phyloP scores from a whole-genome alignment of 92 coral and sea anemone species.

The Metridium senile region DNA sequence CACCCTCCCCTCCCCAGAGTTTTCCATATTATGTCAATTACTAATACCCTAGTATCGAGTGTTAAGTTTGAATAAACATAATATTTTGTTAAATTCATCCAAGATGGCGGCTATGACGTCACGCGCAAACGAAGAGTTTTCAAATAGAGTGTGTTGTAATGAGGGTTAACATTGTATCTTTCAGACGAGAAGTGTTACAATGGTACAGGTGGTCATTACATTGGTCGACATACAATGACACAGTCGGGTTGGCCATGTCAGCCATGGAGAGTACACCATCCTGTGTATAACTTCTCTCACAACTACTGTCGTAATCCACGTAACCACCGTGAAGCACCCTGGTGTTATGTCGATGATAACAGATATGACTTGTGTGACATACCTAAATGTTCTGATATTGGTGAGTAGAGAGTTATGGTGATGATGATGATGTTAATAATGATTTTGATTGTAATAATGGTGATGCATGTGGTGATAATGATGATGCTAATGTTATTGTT shows the following conservation, averaged over 20 bases:
- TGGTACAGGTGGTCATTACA: conserved; percentile 59
- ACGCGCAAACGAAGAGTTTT: too few species aligned
- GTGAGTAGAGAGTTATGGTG: conserved; percentile 21
- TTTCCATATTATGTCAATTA: too few species aligned
- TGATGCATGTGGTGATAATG: background rate
- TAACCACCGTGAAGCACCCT: conserved; percentile 55
- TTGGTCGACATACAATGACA: conserved; percentile 68
- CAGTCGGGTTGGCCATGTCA: conserved; percentile 69
- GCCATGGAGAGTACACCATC: conserved; percentile 50
- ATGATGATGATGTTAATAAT: background rate
- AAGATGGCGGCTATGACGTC: too few species aligned
- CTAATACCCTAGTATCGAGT: too few species aligned
- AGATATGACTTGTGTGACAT: conserved; percentile 67
- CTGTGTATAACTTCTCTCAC: conserved; percentile 36
- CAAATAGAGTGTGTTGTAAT: too few species aligned
- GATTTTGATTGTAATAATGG: background rate
- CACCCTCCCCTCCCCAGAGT: too few species aligned
- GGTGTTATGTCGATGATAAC: conserved; percentile 70
- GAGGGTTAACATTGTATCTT: too few species aligned
- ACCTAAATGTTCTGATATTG: conserved; percentile 55
- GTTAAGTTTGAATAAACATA: too few species aligned
- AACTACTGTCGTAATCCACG: conserved; percentile 89
- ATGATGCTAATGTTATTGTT: conserved; percentile 6
- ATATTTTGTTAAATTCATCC: too few species aligned
- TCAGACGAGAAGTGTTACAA: conserved; percentile 67